Conservation (phyloP, 2,888 invertebrate genomes). For the Alviniconcha strummeri region DNA sequence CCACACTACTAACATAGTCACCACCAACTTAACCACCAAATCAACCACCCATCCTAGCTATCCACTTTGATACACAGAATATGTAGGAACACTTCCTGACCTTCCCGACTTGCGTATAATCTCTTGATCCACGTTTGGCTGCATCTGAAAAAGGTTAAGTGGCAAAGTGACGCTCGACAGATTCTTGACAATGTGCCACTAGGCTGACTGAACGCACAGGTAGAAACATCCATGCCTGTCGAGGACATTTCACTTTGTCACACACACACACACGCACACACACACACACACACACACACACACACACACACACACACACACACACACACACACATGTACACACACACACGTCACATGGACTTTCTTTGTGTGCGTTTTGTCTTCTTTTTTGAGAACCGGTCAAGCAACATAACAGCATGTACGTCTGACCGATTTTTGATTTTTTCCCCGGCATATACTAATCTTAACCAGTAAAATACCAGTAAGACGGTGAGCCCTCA, state of each 20-base stretch:
- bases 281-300: conserved; percentile 1
- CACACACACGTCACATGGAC: neutral
- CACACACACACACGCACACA: neutral
- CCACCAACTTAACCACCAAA: neutral
- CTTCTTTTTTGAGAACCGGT: too few relatives aligned
- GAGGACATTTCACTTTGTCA: neutral
- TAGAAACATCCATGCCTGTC: neutral
- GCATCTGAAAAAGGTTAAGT: neutral
- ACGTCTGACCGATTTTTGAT: too few relatives aligned
- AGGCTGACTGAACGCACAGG: neutral
- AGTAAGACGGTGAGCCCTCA: neutral
- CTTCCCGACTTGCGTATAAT: neutral
- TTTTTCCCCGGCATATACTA: too few relatives aligned
- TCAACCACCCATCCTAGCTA: too few relatives aligned
- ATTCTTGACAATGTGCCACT: neutral
- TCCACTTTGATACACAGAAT: conserved; percentile 20
- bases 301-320: conserved; percentile 8
- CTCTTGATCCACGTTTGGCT: neutral
- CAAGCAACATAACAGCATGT: too few relatives aligned
- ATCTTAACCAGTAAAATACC: neutral
- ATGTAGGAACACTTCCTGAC: neutral
- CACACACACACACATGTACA: conserved; percentile 3
- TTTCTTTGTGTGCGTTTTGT: too few relatives aligned
- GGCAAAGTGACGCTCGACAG: neutral
- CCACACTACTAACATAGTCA: neutral